Conservation (phyloP, 2,797 vertebrate species). For the Psittacula echo region DNA sequence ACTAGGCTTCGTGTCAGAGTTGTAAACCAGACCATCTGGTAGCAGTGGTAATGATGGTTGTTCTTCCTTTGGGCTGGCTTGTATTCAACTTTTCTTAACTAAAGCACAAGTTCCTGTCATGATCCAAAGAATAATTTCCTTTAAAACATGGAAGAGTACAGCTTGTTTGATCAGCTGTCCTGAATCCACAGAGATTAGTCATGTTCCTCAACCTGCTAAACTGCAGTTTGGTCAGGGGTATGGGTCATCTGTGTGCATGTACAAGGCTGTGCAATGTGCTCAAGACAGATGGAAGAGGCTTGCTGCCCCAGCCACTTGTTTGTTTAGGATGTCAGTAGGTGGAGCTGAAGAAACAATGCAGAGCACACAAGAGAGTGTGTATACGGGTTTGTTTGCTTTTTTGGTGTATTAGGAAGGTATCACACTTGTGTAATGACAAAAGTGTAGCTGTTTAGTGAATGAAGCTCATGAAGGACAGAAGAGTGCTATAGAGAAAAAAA, state of each 20-base stretch:
- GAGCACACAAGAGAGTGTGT: rapidly evolving
- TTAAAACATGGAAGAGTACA: rapidly evolving
- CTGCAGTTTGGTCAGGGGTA: too few relatives aligned
- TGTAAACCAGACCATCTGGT: not conserved
- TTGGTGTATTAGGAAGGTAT: not conserved
- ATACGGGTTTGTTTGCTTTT: not conserved
- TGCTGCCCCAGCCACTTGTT: not conserved
- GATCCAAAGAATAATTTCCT: not conserved
- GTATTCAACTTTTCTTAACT: not conserved
- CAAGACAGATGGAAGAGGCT: not conserved
- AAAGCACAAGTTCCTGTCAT: not conserved
- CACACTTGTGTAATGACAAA: not conserved
- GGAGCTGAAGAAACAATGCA: conserved; percentile 23
- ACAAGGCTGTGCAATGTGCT: not conserved
- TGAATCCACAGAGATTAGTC: not conserved
- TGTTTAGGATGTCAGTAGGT: not conserved
- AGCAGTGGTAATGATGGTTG: not conserved
- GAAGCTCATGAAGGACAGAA: not conserved
- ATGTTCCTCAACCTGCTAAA: not conserved
- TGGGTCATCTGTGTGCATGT: not conserved
- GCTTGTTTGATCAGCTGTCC: not conserved
- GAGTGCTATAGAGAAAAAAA: not conserved
- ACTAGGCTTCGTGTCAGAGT: not conserved
- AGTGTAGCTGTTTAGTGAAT: not conserved
- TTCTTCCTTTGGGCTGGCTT: not conserved